phyloP scores from a whole-genome alignment of 2,797 vertebrate genomes.

The Leptatherina wallacei region DNA sequence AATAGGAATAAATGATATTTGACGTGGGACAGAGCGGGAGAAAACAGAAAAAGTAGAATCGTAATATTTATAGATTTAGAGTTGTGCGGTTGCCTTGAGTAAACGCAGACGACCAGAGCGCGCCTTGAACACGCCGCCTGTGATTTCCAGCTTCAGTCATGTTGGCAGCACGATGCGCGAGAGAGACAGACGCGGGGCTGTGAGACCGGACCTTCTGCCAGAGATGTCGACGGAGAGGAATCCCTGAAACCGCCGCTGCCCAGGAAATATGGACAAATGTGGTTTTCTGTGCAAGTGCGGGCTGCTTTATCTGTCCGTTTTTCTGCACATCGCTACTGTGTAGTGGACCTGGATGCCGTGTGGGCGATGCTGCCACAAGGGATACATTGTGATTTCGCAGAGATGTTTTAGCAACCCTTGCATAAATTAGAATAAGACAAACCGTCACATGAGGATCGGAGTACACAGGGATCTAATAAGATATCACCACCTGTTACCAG shows the following conservation, averaged over 20 bases:
- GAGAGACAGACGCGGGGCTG: slow-evolving; percentile 43
- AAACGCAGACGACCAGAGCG: slow-evolving; percentile 67
- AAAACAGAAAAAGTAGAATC: slow-evolving; percentile 52
- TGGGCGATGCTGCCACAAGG: slow-evolving; percentile 82
- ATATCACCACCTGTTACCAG: slow-evolving; percentile 84
- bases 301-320: slow-evolving; percentile 45
- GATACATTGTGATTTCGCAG: slow-evolving; percentile 77
- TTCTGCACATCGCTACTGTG: slow-evolving; percentile 61
- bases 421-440: slow-evolving; percentile 55
- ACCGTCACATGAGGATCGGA: slow-evolving; percentile 54
- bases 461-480: slow-evolving; percentile 60
- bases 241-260: slow-evolving; percentile 59
- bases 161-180: slow-evolving; percentile 72
- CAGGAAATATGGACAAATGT: slow-evolving; percentile 71
- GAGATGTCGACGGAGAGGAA: slow-evolving; percentile 75
- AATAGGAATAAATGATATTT: slow-evolving; percentile 16
- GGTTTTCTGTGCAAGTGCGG: slow-evolving; percentile 53
- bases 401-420: slow-evolving; percentile 71
- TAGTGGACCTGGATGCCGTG: slow-evolving; percentile 78
- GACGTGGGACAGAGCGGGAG: slow-evolving; percentile 11
- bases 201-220: slow-evolving; percentile 64
- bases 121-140: slow-evolving; percentile 68
- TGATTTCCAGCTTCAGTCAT: slow-evolving; percentile 78
- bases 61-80: slow-evolving; percentile 56
- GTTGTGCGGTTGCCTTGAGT: slow-evolving; percentile 60